Evolutionary conservation across 2,888 invertebrate genomes (phyloP), one percentile per base, ranked within the genome.

Genomic region (Ochlodes sylvanus): DNA sequence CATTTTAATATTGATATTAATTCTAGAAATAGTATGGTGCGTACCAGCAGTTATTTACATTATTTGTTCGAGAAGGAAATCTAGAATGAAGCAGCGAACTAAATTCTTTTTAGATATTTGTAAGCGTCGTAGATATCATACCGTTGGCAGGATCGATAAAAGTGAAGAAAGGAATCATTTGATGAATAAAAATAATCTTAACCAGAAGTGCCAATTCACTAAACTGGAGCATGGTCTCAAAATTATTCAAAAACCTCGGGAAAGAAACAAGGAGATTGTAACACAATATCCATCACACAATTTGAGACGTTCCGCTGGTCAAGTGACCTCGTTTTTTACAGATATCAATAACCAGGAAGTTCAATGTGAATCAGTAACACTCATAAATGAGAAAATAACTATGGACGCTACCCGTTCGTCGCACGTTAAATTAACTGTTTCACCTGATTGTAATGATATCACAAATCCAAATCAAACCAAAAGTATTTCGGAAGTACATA

Each of bases 11-110:
- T 50, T 84, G 14, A 80, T 92, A 67, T 68, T 92, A 32, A 54
- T 87, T 7, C 67, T 90, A 7, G 91, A 92, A 81, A 52, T 90
- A 42, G 73, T 81, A 15, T 91, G 90, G 88, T 91, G 90, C 70
- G 75, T 90, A 55, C 78, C 78, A 1, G 76, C 80, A 12, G 63
- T 81, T 12, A 41, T 76, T 14, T 80, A 73, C 52, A 64, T 77
- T 41, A 19, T 77, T 12, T 76, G 73, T 54, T 70, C 69, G 15
- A 72, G 70, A 54, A 72, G 69, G 42, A 73, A 70, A 38, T 21
- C 21, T 10, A 42, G 42, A 34, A 27, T 27, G 32, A 60, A 19
- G 9, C 15, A 60, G 1, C 38, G 66, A 34, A 54, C 42, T 6
- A 54, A 15, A 55, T 61, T 44, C 38, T 47, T 67, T 61, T 47